Percentiles rank a stretch among this genome's conserved stretches.
Conservation (phyloP, 2,797 vertebrate species). For the Cottoperca gobio region DNA sequence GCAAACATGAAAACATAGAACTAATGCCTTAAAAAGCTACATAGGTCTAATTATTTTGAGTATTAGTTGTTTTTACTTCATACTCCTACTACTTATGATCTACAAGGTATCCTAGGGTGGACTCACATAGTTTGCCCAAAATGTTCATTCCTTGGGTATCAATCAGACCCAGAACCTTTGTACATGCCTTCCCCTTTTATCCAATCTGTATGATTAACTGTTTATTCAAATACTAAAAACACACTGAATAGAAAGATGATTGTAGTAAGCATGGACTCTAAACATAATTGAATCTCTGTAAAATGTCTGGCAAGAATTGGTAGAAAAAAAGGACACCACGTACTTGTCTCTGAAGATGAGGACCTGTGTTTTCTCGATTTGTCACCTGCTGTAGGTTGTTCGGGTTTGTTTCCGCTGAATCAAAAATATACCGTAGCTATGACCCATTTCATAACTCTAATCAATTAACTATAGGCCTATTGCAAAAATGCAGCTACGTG, state of each 20-base stretch:
- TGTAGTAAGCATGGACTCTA: background rate
- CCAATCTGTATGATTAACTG: background rate
- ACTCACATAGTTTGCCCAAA: background rate
- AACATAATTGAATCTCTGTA: background rate
- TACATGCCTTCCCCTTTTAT: background rate
- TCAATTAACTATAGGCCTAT: too few species aligned
- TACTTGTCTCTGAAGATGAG: slow-evolving; percentile 17
- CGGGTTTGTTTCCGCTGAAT: slow-evolving; percentile 32
- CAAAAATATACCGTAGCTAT: background rate
- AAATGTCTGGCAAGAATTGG: background rate
- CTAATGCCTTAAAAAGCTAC: background rate
- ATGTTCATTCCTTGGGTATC: background rate
- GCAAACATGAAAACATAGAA: background rate
- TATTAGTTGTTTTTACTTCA: background rate
- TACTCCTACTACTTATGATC: background rate
- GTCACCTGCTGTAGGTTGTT: slow-evolving; percentile 28
- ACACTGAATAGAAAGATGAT: background rate
- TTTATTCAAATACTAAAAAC: background rate
- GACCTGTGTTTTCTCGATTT: background rate
- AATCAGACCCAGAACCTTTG: background rate
- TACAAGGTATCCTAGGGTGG: background rate
- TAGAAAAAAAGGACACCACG: background rate
- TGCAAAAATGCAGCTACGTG: background rate
- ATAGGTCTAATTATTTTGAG: background rate
- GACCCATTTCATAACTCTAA: background rate